Evolutionary conservation across 2,888 invertebrate species (phyloP).

Genomic region (Chaitophorus viminalis): DNA sequence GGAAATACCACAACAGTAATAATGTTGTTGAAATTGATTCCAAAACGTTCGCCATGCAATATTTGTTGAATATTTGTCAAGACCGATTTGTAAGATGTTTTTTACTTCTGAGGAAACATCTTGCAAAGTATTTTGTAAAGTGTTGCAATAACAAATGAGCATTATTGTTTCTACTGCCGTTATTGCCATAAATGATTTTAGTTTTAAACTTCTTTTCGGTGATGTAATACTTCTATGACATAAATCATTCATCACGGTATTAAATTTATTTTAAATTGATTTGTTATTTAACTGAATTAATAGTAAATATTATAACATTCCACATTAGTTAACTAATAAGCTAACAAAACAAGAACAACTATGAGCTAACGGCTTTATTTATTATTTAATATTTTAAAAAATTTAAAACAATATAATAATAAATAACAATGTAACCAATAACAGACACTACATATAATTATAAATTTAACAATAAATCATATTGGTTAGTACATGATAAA

Average conservation of each 20-base stretch:
- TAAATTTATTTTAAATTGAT: neutral
- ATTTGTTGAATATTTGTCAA: constrained; percentile 41
- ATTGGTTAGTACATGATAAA: too few relatives aligned
- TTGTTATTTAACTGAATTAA: too few relatives aligned
- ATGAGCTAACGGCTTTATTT: too few relatives aligned
- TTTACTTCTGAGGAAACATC: constrained; percentile 24
- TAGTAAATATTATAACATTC: too few relatives aligned
- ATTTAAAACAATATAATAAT: too few relatives aligned
- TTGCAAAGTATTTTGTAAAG: constrained; percentile 44
- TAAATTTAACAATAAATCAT: too few relatives aligned
- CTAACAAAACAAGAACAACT: too few relatives aligned
- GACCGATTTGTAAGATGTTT: neutral
- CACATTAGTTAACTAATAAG: too few relatives aligned
- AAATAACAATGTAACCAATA: too few relatives aligned
- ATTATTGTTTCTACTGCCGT: constrained; percentile 9
- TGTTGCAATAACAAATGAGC: constrained; percentile 21
- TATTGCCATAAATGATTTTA: neutral
- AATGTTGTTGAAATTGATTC: constrained; percentile 47
- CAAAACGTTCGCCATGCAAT: constrained; percentile 40
- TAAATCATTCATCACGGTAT: neutral
- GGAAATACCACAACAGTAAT: constrained; percentile 38
- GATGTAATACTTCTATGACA: neutral
- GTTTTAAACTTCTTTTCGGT: neutral
- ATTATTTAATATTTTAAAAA: too few relatives aligned
- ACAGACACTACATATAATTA: too few relatives aligned